Conservation (phyloP, 2,888 invertebrate species). For the Melanargia galathea region DNA sequence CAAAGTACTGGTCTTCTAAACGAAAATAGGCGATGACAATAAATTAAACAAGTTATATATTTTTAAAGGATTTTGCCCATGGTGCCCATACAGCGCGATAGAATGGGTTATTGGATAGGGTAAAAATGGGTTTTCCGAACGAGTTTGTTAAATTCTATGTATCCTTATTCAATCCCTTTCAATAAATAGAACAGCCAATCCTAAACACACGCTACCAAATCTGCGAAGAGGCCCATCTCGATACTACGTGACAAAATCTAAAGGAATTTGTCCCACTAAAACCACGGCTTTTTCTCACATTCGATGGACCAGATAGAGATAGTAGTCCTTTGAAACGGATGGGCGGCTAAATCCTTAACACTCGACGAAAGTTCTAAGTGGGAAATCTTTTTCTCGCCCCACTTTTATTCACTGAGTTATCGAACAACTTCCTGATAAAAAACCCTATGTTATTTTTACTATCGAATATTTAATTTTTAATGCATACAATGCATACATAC, state of each 20-base stretch:
- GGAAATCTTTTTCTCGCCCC: conserved; percentile 49
- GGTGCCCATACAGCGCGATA: not conserved
- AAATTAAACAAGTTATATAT: not conserved
- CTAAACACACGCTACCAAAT: conserved; percentile 74
- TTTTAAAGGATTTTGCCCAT: not conserved
- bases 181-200: conserved; percentile 66
- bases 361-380: conserved; percentile 65
- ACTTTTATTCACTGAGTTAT: conserved; percentile 35
- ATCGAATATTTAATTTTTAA: not conserved
- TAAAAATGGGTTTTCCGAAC: conserved; percentile 7
- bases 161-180: conserved; percentile 58
- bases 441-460: not conserved
- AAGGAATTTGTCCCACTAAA: conserved; percentile 78
- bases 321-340: conserved; percentile 71
- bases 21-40: not conserved
- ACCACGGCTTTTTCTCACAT: conserved; percentile 73
- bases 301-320: conserved; percentile 75
- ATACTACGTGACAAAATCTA: conserved; percentile 76
- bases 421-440: conserved; percentile 12
- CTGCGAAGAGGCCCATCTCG: conserved; percentile 74
- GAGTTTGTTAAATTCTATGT: conserved; percentile 19
- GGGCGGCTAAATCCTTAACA: conserved; percentile 74
- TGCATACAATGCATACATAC: no score
- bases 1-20: no score
- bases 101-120: not conserved